These are phyloP conservation scores for Epinotia brunnichana DNA, from an alignment of 2,888 invertebrate species.

Conservation along the genomic window DNA sequence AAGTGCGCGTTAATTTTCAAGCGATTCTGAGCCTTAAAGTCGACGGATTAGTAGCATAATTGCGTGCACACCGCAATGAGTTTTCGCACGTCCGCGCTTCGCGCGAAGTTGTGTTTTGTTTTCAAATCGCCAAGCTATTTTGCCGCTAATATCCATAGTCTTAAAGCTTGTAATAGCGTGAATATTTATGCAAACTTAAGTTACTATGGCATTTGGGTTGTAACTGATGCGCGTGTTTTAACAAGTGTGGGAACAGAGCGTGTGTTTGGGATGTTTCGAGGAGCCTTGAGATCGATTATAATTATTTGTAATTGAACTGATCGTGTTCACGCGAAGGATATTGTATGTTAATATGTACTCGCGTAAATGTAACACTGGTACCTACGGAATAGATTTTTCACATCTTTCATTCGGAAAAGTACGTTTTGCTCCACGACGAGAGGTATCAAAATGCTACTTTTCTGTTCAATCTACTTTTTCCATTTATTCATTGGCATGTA, in stretches of 20 bases:
- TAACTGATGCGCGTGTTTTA: neutral
- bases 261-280: slow-evolving; percentile 19
- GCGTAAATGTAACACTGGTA: neutral
- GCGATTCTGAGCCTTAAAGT: neutral
- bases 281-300: slow-evolving; percentile 15
- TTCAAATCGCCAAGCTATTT: neutral
- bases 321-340: slow-evolving; percentile 10
- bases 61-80: neutral
- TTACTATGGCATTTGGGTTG: neutral
- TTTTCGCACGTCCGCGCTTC: neutral
- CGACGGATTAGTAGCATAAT: neutral
- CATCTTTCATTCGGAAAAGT: no score
- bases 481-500: no score
- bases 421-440: no score
- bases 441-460: no score
- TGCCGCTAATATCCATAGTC: neutral
- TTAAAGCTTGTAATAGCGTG: neutral
- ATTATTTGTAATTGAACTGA: slow-evolving; percentile 12
- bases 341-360: neutral
- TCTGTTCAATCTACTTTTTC: no score
- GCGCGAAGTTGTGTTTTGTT: neutral
- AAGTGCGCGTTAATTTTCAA: neutral
- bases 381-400: no score
- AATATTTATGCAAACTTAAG: no score
- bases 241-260: slow-evolving; percentile 21